Base-by-base conservation (phyloP, 2,888 invertebrate genomes). In the Drosophila mulleri region DNA sequence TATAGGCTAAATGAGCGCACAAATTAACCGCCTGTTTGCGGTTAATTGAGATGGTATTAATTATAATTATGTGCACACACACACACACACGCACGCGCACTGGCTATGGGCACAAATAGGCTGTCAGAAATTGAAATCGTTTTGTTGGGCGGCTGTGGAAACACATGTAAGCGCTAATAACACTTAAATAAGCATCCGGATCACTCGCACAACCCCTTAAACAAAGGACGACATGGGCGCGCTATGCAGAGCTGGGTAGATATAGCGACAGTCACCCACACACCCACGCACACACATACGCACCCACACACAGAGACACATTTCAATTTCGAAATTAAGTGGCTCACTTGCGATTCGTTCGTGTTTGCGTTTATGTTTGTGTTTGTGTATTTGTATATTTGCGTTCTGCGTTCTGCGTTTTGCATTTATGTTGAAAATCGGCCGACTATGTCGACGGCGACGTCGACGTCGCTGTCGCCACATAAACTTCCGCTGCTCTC, bases 11-110 rank as follows among this genome's bases (percentile, higher is more conserved):
- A 81, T 78, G 79, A 56, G 65, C 69, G 72, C 72, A 78, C 81
- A 81, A 84, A 79, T 82, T 78, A 89, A 85, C 85, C 90, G 83
- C 85, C 75, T 79, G 82, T 90, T 90, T 83, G 90, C 74, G 90
- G 89, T 88, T 90, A 88, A 87, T 88, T 87, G 83, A 89, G 82
- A 83, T 88, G 74, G 78, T 83, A 88, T 88, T 85, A 87, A 89
- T 87, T 87, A 89, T 81, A 83, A 72, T 74, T 78, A 72, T 70
- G 72, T 52, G 26, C 63, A 50, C 59, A 66, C 32, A 32, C 32
- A 32, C 32, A 32, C 32, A 32, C 9, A 9, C 32, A 32, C 32
- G 9, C 32, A 29, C 29, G 35, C 60, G 12, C 60, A 42, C 42
- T 52, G 41, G 23, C 48, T 26, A 66, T 44, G 18, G 50, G 47